Evolutionary conservation across 2,888 invertebrate species (phyloP), one percentile per base, ranked within the genome.

Genomic region (Agrotis exclamationis): DNA sequence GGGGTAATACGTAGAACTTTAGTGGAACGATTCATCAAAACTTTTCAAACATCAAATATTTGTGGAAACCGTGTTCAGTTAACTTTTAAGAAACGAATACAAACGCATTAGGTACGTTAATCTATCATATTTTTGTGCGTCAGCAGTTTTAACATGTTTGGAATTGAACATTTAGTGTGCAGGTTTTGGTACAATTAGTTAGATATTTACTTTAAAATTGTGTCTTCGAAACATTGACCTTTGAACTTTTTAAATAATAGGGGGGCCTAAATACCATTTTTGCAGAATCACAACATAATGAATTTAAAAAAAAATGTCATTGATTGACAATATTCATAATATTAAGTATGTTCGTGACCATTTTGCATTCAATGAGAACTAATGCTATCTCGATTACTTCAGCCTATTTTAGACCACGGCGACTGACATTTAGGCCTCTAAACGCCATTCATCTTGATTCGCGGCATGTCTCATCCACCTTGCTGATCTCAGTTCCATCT

Each of bases 11-110:
- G 39, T 39, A 14, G n/a, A 33, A 33, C 18, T 56, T 56, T n/a
- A 56, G 33, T 56, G 81, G 64, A 77, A 58, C 83, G 70, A 87
- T 88, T 83, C 83, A 86, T 88, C 87, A 87, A 79, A 87, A 79
- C 74, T 81, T 82, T 83, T 78, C 3, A 44, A 74, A 70, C 71
- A 64, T 68, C 77, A 73, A 73, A 85, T 75, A 63, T 85, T 82
- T 73, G 63, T 68, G 44, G 64, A 24, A 65, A 58, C 70, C 58
- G 47, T 67, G 58, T 70, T 65, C 56, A 69, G 67, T 75, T 56
- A 39, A 67, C 50, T 70, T 73, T 69, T 63, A 24, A 71, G 47
- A 70, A 47, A 51, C 20, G 64, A 62, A 66, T 69, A 67, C 50
- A 70, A 76, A 63, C 58, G 50, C 70, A 68, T 76, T 78, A 53